A percentile compares a stretch with the other conserved stretches of the same genome.
Evolutionary conservation across 2,797 vertebrate species (phyloP).

Genomic region (Sebastes trivittatus): DNA sequence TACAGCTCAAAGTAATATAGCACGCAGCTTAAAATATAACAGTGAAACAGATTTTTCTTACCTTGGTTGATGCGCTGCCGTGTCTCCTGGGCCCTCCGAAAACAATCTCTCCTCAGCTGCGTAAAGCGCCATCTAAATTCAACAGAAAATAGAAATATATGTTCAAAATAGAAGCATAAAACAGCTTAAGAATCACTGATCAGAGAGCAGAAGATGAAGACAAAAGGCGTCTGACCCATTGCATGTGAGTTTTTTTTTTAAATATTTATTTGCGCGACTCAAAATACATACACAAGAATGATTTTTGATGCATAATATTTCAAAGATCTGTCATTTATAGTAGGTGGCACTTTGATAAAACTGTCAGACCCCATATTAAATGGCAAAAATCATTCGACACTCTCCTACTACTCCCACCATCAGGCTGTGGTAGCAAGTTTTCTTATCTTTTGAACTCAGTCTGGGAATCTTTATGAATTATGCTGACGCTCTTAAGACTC

Average conservation of each 20-base stretch:
- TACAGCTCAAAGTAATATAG: constrained; percentile 28
- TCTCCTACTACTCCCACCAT: neutral
- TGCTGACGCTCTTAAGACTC: constrained; percentile 49
- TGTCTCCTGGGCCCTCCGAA: constrained; percentile 23
- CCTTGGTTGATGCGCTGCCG: neutral
- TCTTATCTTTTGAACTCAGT: constrained; percentile 40
- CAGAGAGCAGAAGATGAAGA: neutral
- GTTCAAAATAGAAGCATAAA: constrained; percentile 9
- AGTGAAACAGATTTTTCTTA: constrained; percentile 11
- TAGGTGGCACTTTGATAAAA: neutral
- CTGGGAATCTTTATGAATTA: constrained; percentile 53
- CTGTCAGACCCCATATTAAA: neutral
- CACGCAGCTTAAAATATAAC: constrained; percentile 36
- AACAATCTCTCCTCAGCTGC: constrained; percentile 17
- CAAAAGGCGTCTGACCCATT: neutral
- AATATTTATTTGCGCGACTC: neutral
- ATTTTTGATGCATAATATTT: neutral
- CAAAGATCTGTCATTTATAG: neutral
- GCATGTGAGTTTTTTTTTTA: neutral
- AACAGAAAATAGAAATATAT: constrained; percentile 6
- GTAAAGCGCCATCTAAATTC: neutral
- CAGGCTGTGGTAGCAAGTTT: constrained; percentile 14
- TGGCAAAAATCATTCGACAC: neutral
- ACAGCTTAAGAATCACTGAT: neutral
- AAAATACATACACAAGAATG: neutral